phyloP scores from a whole-genome alignment of 2,888 invertebrate genomes.

The Maniola hyperantus region DNA sequence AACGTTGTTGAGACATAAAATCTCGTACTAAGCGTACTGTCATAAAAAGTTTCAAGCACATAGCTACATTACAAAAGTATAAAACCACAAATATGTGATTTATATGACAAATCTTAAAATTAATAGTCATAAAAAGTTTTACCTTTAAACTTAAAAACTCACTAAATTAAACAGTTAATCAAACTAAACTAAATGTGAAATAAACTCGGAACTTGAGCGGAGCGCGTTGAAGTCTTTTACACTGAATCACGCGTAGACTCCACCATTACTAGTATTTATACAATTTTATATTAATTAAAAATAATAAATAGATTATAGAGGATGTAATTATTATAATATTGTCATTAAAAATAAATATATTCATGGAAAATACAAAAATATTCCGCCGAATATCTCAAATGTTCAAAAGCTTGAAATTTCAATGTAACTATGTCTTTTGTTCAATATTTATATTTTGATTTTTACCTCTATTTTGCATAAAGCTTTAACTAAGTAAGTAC shows the following conservation, averaged over 20 bases:
- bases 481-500: too few species aligned
- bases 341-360: not conserved
- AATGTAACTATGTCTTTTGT: not conserved
- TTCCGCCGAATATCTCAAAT: not conserved
- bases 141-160: not conserved
- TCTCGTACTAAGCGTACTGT: too few species aligned
- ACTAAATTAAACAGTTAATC: not conserved
- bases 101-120: too few species aligned
- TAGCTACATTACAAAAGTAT: not conserved
- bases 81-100: not conserved
- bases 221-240: slow-evolving; percentile 35
- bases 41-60: too few species aligned
- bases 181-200: not conserved
- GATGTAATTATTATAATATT: slow-evolving; percentile 17
- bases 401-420: not conserved
- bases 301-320: slow-evolving; percentile 9
- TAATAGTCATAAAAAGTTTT: not conserved
- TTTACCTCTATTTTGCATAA: too few species aligned
- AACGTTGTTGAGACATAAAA: too few species aligned
- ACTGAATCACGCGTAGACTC: slow-evolving; percentile 11
- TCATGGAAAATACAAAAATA: slow-evolving; percentile 1
- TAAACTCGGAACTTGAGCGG: not conserved
- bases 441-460: not conserved
- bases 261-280: not conserved
- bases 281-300: not conserved